Evolutionary conservation across 1,140 invertebrate species (phyloP).

Genomic region (Vollenhovia emeryi): DNA sequence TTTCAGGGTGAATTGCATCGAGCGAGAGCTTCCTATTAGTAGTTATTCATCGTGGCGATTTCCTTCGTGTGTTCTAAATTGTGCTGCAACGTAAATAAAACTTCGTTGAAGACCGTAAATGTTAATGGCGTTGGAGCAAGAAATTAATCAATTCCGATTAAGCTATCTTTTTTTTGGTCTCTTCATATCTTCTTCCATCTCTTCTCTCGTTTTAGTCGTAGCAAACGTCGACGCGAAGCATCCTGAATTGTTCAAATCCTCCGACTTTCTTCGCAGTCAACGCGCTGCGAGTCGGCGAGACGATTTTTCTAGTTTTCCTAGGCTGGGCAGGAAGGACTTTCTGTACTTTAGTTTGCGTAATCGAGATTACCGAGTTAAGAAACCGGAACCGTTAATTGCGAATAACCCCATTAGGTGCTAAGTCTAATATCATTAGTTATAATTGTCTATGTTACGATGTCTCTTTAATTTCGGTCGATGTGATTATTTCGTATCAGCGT

Average conservation of each 20-base stretch:
- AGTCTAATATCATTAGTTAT: constrained; percentile 65
- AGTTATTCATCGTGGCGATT: neutral
- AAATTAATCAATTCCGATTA: neutral
- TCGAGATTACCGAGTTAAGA: neutral
- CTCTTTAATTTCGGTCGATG: constrained; percentile 53
- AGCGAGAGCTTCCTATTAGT: neutral
- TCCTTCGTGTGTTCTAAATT: neutral
- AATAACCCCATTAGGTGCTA: constrained; percentile 68
- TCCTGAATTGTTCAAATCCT: neutral
- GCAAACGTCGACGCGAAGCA: neutral
- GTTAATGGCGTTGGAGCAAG: neutral
- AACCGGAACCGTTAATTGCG: constrained; percentile 15
- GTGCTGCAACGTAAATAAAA: neutral
- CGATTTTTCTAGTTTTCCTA: constrained; percentile 7
- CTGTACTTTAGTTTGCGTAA: neutral
- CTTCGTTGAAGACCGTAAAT: neutral
- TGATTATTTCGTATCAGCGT: constrained; percentile 41
- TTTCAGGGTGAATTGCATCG: constrained; percentile 15
- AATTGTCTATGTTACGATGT: constrained; percentile 49
- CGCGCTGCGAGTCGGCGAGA: neutral
- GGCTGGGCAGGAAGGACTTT: neutral
- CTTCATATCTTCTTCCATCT: neutral
- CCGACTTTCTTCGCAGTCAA: constrained; percentile 3
- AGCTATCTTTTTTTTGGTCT: neutral
- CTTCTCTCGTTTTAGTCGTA: neutral